Evolutionary conservation across 2,888 invertebrate genomes (phyloP).

Genomic region (Acanthococcus lagerstroemiae): DNA sequence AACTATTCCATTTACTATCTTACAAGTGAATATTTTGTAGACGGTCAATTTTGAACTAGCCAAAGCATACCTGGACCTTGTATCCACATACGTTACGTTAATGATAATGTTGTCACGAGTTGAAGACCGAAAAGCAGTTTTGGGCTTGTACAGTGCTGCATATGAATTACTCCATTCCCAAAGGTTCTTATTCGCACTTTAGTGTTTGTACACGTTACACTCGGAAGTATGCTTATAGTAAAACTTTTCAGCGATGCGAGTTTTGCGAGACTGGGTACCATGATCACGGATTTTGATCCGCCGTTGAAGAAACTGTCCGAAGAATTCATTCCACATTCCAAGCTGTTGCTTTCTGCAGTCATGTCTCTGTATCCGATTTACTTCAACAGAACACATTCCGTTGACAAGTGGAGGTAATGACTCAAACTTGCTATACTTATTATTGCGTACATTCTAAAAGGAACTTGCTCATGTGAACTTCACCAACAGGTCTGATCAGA

Average conservation of each 20-base stretch:
- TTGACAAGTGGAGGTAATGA: conserved; percentile 73
- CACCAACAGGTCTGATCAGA: conserved; percentile 61
- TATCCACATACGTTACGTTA: conserved; percentile 83
- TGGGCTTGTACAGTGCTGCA: conserved; percentile 95
- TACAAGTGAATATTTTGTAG: conserved; percentile 38
- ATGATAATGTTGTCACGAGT: conserved; percentile 97
- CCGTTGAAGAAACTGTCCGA: conserved; percentile 91
- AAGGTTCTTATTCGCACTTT: conserved; percentile 41
- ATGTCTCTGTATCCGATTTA: conserved; percentile 81
- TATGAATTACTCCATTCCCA: conserved; percentile 90
- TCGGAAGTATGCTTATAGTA: not conserved
- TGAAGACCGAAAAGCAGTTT: conserved; percentile 92
- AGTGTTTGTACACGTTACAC: not conserved
- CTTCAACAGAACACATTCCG: conserved; percentile 77
- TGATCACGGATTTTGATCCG: conserved; percentile 95
- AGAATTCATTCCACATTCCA: conserved; percentile 91
- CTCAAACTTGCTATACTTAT: not conserved
- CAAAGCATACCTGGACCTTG: conserved; percentile 87
- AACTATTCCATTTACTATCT: not conserved
- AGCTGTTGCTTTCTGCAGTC: conserved; percentile 73
- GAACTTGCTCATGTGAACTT: not conserved
- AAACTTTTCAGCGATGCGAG: conserved; percentile 57
- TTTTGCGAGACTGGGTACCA: conserved; percentile 90
- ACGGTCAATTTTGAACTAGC: conserved; percentile 93
- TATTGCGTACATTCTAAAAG: not conserved